Percentiles rank a stretch among this genome's conserved stretches.
These are phyloP conservation scores for Perizoma affinitatum DNA, from an alignment of 2,888 invertebrate species.

Conservation along the genomic window DNA sequence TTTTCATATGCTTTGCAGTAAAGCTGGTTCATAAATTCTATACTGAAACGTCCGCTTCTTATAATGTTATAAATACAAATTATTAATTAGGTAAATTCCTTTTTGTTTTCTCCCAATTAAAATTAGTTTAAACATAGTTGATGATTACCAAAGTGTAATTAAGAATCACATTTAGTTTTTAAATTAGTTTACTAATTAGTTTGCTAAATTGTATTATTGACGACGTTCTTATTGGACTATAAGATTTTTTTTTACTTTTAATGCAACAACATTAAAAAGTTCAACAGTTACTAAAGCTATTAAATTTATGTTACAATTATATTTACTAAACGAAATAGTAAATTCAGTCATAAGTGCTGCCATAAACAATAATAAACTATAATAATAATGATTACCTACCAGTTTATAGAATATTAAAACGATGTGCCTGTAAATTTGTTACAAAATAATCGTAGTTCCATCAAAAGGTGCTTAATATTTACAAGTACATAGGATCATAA, in stretches of 20 bases:
- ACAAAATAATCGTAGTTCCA: conserved; percentile 54
- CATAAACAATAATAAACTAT: conserved; percentile 40
- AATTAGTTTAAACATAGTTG: conserved; percentile 71
- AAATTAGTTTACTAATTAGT: conserved; percentile 32
- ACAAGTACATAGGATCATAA: conserved; percentile 44
- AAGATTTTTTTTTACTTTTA: neutral
- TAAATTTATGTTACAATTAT: neutral
- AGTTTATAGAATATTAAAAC: conserved; percentile 48
- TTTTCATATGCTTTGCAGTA: conserved; percentile 6
- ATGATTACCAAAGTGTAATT: conserved; percentile 83
- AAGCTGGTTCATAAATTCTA: conserved; percentile 18
- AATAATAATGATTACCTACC: conserved; percentile 39
- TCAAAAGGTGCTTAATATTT: conserved; percentile 62
- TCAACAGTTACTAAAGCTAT: neutral
- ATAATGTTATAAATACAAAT: conserved; percentile 16
- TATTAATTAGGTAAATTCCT: conserved; percentile 10
- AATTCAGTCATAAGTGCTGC: conserved; percentile 41
- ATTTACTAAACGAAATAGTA: neutral
- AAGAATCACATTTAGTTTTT: conserved; percentile 71
- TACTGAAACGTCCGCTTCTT: conserved; percentile 33
- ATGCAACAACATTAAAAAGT: neutral
- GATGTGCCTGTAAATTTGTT: conserved; percentile 70
- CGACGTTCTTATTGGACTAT: neutral
- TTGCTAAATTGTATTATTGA: neutral
- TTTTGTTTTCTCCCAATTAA: conserved; percentile 58